These are phyloP conservation scores for Microdon myrmicae DNA, from an alignment of 2,888 invertebrate species.

Conservation along the genomic window DNA sequence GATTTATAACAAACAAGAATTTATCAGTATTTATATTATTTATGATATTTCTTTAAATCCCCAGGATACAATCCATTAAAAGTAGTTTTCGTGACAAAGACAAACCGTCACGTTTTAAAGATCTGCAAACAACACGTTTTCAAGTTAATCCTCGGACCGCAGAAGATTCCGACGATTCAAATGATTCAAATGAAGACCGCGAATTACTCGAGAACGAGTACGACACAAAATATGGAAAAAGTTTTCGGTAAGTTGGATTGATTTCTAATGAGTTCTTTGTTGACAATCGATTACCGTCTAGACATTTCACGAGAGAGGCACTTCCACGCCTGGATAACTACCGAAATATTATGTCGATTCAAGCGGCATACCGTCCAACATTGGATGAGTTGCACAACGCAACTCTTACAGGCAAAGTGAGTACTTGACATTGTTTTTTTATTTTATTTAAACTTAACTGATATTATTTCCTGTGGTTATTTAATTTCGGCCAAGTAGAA, in stretches of 20 bases:
- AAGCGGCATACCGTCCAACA: slow-evolving; percentile 87
- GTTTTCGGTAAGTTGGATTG: slow-evolving; percentile 73
- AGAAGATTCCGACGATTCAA: slow-evolving; percentile 67
- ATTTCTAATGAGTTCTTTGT: neutral
- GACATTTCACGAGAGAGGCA: slow-evolving; percentile 88
- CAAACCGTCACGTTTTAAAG: slow-evolving; percentile 73
- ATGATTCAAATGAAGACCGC: slow-evolving; percentile 67
- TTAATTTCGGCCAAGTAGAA: neutral
- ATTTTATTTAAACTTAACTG: neutral
- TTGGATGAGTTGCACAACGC: slow-evolving; percentile 89
- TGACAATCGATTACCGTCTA: slow-evolving; percentile 62
- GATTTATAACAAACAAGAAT: no score
- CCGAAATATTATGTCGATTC: slow-evolving; percentile 87
- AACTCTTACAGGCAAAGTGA: slow-evolving; percentile 81
- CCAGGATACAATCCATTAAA: slow-evolving; percentile 68
- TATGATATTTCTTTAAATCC: slow-evolving; percentile 8
- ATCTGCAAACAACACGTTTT: slow-evolving; percentile 72
- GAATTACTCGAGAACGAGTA: slow-evolving; percentile 69
- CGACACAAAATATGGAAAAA: slow-evolving; percentile 80
- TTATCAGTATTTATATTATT: neutral
- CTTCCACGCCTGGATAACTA: slow-evolving; percentile 89
- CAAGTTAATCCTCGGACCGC: slow-evolving; percentile 69
- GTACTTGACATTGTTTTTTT: slow-evolving; percentile 51
- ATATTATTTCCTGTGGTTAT: neutral
- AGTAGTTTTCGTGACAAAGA: slow-evolving; percentile 74